These are phyloP conservation scores for Platyrinchus mystaceus DNA, from an alignment of 2,797 vertebrate species.

Conservation along the genomic window DNA sequence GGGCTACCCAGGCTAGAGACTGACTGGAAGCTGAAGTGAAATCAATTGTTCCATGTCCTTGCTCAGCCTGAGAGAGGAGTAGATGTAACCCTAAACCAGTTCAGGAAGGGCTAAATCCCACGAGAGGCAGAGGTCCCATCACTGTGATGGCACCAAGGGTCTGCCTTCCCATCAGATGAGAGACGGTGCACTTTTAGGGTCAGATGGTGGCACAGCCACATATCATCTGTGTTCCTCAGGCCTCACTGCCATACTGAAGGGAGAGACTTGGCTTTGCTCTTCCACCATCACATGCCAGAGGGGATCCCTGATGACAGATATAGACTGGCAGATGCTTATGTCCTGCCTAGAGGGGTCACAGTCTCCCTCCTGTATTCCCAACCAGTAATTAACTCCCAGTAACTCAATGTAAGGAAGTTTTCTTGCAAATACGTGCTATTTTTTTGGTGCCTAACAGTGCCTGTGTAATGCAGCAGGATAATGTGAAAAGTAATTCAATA, in stretches of 20 bases:
- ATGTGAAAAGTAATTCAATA: not conserved
- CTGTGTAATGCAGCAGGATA: not conserved
- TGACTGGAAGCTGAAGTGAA: not conserved
- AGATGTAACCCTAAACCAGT: not conserved
- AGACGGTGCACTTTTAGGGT: not conserved
- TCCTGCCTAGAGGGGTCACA: not conserved
- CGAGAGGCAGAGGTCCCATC: not conserved
- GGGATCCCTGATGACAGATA: not conserved
- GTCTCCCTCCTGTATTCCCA: not conserved
- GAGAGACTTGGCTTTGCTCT: not conserved
- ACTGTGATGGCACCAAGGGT: not conserved
- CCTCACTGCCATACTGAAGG: not conserved
- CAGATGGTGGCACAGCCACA: not conserved
- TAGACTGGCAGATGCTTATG: not conserved
- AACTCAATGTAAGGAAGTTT: not conserved
- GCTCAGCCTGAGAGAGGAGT: not conserved
- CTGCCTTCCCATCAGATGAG: not conserved
- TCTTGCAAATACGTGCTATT: not conserved
- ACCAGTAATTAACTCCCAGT: not conserved
- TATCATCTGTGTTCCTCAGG: not conserved
- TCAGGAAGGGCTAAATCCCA: not conserved
- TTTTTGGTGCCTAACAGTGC: not conserved
- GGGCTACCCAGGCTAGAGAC: not conserved
- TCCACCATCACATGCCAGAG: not conserved
- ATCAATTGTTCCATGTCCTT: not conserved